Evolutionary conservation across 1,140 invertebrate genomes (phyloP).

Genomic region (Diuraphis noxia): DNA sequence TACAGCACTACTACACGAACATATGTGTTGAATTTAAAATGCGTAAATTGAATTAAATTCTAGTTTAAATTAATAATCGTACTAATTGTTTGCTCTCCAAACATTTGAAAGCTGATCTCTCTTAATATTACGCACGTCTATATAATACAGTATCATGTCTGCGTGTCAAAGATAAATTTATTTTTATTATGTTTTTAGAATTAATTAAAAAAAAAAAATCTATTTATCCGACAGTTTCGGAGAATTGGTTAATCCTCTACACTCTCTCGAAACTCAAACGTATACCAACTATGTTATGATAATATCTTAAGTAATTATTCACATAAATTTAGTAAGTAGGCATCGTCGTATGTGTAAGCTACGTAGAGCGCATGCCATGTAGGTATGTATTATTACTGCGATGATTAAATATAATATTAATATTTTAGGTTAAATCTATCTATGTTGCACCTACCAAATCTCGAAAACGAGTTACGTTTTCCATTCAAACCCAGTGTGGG

Average conservation of each 20-base stretch:
- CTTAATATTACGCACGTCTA: not conserved
- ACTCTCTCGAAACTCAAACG: not conserved
- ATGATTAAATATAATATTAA: not conserved
- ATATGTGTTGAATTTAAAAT: not conserved
- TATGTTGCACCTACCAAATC: not conserved
- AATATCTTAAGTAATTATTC: not conserved
- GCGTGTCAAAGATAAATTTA: not conserved
- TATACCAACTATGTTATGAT: not conserved
- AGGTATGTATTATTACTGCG: not conserved
- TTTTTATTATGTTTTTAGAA: not conserved
- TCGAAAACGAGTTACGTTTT: not conserved
- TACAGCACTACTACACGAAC: not conserved
- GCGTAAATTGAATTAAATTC: no score
- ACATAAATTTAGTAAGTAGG: not conserved
- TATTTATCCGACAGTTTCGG: not conserved
- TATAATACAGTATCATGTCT: not conserved
- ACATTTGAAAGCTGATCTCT: not conserved
- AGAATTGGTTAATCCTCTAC: not conserved
- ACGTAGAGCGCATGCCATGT: not conserved
- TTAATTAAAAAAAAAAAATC: not conserved
- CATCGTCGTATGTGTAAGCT: no score
- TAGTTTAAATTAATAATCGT: not conserved
- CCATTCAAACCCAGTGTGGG: not conserved
- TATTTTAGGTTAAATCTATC: not conserved
- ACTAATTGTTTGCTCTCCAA: not conserved